Percentiles rank a stretch among this genome's conserved stretches.
Conservation (phyloP, 2,797 vertebrate species). For the Hephaestus fuliginosus region DNA sequence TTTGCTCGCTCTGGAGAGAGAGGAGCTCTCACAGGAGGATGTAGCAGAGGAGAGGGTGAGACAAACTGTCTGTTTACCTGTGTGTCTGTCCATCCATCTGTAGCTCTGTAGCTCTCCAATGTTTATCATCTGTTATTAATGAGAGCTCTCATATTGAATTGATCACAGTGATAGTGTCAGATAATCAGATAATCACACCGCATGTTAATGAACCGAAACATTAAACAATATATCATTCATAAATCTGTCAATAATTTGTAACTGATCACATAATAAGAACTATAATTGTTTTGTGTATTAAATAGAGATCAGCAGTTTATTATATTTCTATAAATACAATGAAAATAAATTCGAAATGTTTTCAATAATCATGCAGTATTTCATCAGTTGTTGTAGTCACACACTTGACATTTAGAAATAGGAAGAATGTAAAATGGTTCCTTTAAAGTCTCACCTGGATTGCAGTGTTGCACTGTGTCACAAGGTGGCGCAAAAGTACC, state of each 20-base stretch:
- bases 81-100: not conserved
- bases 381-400: not conserved
- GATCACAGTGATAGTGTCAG: not conserved
- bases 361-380: not conserved
- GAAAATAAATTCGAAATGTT: too few relatives aligned
- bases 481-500: not conserved
- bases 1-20: conserved; percentile 81
- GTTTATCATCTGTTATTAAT: not conserved
- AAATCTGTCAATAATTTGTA: not conserved
- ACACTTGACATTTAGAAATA: too few relatives aligned
- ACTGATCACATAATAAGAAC: not conserved
- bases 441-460: not conserved
- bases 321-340: too few relatives aligned
- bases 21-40: conserved; percentile 75
- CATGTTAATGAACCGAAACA: not conserved
- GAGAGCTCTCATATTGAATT: not conserved
- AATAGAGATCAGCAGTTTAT: too few relatives aligned
- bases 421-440: not conserved
- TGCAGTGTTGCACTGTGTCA: not conserved
- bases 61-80: not conserved
- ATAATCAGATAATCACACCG: not conserved
- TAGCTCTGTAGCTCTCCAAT: not conserved
- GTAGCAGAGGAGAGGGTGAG: conserved; percentile 90
- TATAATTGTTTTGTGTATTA: too few relatives aligned
- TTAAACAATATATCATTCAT: too few relatives aligned